These are phyloP conservation scores for Scelioninae gen. 1 DNA, from an alignment of 2,888 invertebrate genomes.

Conservation along the genomic window DNA sequence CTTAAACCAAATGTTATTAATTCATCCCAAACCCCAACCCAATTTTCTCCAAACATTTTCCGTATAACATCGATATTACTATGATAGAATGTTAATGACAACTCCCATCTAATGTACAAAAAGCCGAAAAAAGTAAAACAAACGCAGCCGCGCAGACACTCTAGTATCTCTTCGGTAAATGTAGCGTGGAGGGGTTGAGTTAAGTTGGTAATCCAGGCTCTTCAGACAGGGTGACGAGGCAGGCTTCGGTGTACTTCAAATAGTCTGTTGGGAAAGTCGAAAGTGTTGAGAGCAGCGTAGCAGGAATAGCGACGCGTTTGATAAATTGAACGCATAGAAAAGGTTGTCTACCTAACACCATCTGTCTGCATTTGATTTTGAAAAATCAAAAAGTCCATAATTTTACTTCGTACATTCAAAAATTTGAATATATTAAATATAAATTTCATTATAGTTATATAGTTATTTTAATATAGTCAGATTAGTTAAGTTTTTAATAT, in stretches of 20 bases:
- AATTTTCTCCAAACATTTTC: too few species aligned
- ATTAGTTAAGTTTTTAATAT: too few species aligned
- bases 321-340: conserved; percentile 63
- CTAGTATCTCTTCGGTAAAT: conserved; percentile 64
- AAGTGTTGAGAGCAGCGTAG: conserved; percentile 56
- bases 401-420: too few species aligned
- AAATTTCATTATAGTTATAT: too few species aligned
- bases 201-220: conserved; percentile 74
- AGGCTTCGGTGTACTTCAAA: conserved; percentile 70
- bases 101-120: conserved; percentile 53
- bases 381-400: not conserved
- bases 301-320: conserved; percentile 41
- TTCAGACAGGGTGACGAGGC: conserved; percentile 75
- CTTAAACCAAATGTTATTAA: too few species aligned
- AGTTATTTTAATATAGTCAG: too few species aligned
- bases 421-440: too few species aligned
- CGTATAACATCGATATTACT: conserved; percentile 1
- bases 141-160: conserved; percentile 65
- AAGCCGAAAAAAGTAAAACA: conserved; percentile 55
- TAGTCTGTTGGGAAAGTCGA: conserved; percentile 68
- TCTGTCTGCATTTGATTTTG: conserved; percentile 5
- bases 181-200: conserved; percentile 69
- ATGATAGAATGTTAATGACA: conserved; percentile 40
- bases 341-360: conserved; percentile 38
- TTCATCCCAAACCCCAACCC: too few species aligned